These are phyloP conservation scores for Clytia hemisphaerica DNA, from an alignment of 30 jellyfish, hydroid and myxozoan genomes.

Conservation along the genomic window DNA sequence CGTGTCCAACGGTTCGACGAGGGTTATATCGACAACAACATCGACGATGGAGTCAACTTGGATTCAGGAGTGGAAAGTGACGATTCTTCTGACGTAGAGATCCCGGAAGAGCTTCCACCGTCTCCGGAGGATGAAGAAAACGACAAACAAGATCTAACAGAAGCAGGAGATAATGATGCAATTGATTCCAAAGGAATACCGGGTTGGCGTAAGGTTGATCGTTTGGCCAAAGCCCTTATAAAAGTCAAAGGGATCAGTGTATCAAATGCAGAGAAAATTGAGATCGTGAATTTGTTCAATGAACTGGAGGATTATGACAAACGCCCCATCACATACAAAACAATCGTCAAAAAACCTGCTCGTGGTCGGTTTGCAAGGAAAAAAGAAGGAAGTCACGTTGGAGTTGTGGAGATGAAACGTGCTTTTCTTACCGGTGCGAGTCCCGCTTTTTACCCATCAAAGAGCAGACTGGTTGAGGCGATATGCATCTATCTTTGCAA, in stretches of 20 bases:
- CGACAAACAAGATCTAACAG: too few species aligned
- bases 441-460: conserved; percentile 19
- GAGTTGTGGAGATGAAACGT: conserved; percentile 7
- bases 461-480: conserved; percentile 31
- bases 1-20: too few species aligned
- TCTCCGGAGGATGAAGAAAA: conserved; percentile 3
- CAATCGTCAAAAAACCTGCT: conserved; percentile 7
- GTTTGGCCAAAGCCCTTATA: conserved; percentile 12
- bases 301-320: conserved; percentile 34
- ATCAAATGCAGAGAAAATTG: not conserved
- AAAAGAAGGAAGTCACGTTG: conserved; percentile 5
- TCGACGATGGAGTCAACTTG: conserved; percentile 14
- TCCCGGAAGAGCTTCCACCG: not conserved
- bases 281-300: not conserved
- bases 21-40: not conserved
- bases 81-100: conserved; percentile 5
- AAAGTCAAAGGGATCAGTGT: conserved; percentile 11
- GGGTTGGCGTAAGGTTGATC: conserved; percentile 31
- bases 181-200: conserved; percentile 23
- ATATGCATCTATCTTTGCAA: not conserved
- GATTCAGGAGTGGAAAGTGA: conserved; percentile 5
- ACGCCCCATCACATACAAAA: conserved; percentile 8
- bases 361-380: conserved; percentile 13
- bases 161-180: not conserved
- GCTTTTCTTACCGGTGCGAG: conserved; percentile 16